Base-by-base conservation (phyloP, 2,888 invertebrate genomes). In the Ganaspis brasiliensis region DNA sequence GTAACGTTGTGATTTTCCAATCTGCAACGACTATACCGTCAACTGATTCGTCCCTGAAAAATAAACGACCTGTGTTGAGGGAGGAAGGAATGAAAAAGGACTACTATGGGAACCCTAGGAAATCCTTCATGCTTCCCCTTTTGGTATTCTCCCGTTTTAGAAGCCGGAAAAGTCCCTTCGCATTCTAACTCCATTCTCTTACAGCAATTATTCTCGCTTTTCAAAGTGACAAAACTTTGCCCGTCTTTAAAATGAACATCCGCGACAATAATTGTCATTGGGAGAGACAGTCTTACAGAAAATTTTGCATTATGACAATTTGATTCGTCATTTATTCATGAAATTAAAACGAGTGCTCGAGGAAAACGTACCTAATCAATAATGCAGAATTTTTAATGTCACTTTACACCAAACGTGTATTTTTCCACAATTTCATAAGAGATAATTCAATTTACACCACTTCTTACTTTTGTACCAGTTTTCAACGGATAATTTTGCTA, bases 161-260 rank as follows among this genome's bases (percentile, higher is more conserved):
- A 67, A 67, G 67, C 67, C 67, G 67, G 67, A 67, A 67, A 67
- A 67, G 67, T 67, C 40, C 67, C 45, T 67, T 45, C 67, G 67
- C 67, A 45, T 67, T 67, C 24, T 67, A 67, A 67, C 40, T 67
- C 24, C 24, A 67, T 67, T 45, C 24, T 24, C 40, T 37, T 21
- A 16, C 19, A 10, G 35, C 35, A 16, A 63, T 63, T 40, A 63
- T 63, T 40, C 21, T 63, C 37, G 21, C 63, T 37, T 63, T 63
- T 40, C 14, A 10, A 55, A 14, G 40, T 63, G 63, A 59, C 59
- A 31, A 31, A 31, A 59, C 31, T 16, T 59, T 31, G 9, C 14
- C 59, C 0, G 26, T 1, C 59, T 59, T 16, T 59, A n/a, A 3
- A 31, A 59, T 0, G n/a, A 59, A 59, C 26, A 59, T 24, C n/a